phyloP scores from a whole-genome alignment of 2,888 invertebrate genomes.

The Mantis religiosa region DNA sequence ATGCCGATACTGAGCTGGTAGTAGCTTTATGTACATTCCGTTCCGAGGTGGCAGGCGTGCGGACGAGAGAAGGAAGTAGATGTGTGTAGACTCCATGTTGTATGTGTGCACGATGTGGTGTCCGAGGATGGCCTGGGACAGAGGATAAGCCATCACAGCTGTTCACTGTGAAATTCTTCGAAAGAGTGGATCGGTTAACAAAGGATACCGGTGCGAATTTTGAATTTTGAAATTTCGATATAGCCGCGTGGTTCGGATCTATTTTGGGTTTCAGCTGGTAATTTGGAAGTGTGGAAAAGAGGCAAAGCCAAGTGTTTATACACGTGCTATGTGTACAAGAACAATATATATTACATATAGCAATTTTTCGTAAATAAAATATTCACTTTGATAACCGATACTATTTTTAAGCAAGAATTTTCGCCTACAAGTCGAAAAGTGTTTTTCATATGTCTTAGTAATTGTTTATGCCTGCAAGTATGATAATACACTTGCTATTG shows the following conservation, averaged over 20 bases:
- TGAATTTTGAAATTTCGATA: not conserved
- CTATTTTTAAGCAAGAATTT: not conserved
- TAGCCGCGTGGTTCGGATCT: not conserved
- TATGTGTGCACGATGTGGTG: not conserved
- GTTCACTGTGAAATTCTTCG: not conserved
- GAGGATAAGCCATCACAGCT: not conserved
- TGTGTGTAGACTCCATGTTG: not conserved
- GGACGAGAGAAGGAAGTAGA: not conserved
- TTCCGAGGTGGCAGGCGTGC: not conserved
- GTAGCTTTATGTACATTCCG: not conserved
- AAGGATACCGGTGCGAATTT: not conserved
- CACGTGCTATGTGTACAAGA: not conserved
- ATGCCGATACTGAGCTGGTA: not conserved
- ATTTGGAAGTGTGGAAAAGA: not conserved
- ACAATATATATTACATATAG: not conserved
- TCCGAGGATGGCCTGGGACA: not conserved
- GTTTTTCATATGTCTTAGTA: not conserved
- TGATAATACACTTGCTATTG: not conserved
- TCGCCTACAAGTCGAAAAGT: not conserved
- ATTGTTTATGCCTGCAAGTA: not conserved
- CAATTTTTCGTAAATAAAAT: not conserved
- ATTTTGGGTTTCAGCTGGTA: not conserved
- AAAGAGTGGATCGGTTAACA: not conserved
- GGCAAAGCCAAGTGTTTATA: not conserved
- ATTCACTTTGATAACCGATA: not conserved